Base-by-base conservation (phyloP, 1,140 invertebrate species). In the Schlechtendalia chinensis region DNA sequence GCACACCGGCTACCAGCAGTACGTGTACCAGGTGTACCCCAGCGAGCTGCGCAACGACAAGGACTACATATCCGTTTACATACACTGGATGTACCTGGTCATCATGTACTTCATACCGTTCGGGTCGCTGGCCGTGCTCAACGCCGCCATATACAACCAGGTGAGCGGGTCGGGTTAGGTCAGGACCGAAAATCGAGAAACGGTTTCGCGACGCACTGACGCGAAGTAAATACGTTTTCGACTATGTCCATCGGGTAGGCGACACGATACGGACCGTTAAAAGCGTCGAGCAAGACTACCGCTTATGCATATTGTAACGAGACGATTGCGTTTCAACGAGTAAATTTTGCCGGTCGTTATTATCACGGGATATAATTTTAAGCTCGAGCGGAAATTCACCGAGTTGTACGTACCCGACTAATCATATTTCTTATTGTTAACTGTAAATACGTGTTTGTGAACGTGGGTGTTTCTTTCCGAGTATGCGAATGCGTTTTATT, bases 71-170 rank as follows among this genome's bases (percentile, higher is more conserved):
- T 90, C 90, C 32, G 88, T 96, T 11, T 98, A 97, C 85, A 95
- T 96, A 82, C 92, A 95, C 83, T 97, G 94, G 93, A 88, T 95
- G 85, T 97, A 98, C 86, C 89, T 98, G 75, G 88, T 97, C 69
- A 91, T 97, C 81, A 95, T 96, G 89, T 97, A 97, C 86, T 90
- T 96, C 81, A 89, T 97, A 80, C 96, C 96, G 14, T 94, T 98
- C 84, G 88, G 90, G 29, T 90, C 91, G 65, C 87, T 98, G 61
- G 92, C 94, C 29, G 90, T 94, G 54, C 90, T 98, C 82, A 98
- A 98, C 87, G 89, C 90, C 61, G 91, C 93, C 84, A 97, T 98
- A 84, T 97, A 97, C 86, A 88, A 89, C 83, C 88, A 91, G 88
- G 91, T 92, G 84, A 88, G 87, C 84, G 19, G 3, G n/a, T 22